Evolutionary conservation across 2,888 invertebrate genomes (phyloP), one percentile per base, ranked within the genome.

Genomic region (Conus canariensis): DNA sequence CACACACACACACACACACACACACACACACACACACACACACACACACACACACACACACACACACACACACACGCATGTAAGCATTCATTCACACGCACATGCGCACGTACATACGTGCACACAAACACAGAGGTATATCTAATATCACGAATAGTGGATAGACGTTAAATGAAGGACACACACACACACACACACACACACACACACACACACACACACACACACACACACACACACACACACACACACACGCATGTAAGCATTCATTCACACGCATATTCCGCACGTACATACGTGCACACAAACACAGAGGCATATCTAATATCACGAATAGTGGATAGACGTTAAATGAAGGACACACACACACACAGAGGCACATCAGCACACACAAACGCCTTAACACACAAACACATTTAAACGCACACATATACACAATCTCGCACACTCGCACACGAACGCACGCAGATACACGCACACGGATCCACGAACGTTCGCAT

Each of bases 31-130:
- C 74, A 74, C 74, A 74, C 74, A 74, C 82, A 82, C 82, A 82
- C 45, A 82, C 82, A 82, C 45, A 82, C 82, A 82, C 82, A 56
- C 82, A 82, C 82, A 56, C 82, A 82, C 56, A 10, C 82, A 82
- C 82, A 82, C 82, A 56, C 82, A 10, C 45, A 56, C 82, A 10
- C 82, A 3, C 82, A 45, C 82, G 45, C 82, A 45, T 7, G 30
- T 7, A 82, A 1, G 30, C 82, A 82, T 8, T 9, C 82, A 82
- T 30, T 25, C 82, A 82, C 82, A 82, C 45, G 25, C 82, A 82
- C 82, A 82, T 30, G 25, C 82, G 25, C 82, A 9, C 58, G 25
- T 56, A 82, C 82, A 82, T 30, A 82, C 82, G 25, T 30, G 25
- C 82, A 82, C 45, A 82, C 82, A 82, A 9, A 3, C 74, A 74